A percentile compares a stretch with the other conserved stretches of the same genome.
phyloP scores from a whole-genome alignment of 2,113 vertebrate genomes.

The Sorex araneus region DNA sequence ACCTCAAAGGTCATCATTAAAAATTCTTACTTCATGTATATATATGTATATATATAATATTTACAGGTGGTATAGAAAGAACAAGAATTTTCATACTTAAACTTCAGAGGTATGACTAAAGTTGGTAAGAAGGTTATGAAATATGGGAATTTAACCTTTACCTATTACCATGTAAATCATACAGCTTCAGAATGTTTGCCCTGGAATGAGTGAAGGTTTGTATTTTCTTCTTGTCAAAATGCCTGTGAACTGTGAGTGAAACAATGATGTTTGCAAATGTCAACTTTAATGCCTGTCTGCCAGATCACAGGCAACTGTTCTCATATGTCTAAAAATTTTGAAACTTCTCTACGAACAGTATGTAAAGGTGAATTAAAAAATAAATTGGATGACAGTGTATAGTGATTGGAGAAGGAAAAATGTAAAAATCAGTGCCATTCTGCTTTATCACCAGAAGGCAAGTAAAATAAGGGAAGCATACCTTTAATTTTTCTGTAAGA shows the following conservation, averaged over 20 bases:
- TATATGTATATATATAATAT: background rate
- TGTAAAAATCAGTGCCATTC: background rate
- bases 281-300: conserved; percentile 35
- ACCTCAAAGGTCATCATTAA: conserved; percentile 33
- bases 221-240: conserved; percentile 83
- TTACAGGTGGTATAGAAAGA: conserved; percentile 35
- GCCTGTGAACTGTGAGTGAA: conserved; percentile 59
- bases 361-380: background rate
- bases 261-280: conserved; percentile 75
- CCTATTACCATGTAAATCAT: conserved; percentile 81
- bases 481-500: conserved; percentile 27
- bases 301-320: conserved; percentile 31
- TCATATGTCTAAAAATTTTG: conserved; percentile 3
- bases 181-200: conserved; percentile 81
- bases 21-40: conserved; percentile 24
- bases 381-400: background rate
- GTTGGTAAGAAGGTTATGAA: conserved; percentile 80
- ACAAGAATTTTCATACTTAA: conserved; percentile 76
- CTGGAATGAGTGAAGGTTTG: conserved; percentile 78
- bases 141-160: conserved; percentile 85
- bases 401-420: conserved; percentile 12
- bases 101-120: conserved; percentile 78
- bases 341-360: background rate
- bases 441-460: conserved; percentile 31
- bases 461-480: conserved; percentile 2